These are phyloP conservation scores for Scylla paramamosain DNA, from an alignment of 1,140 invertebrate species.

Conservation along the genomic window DNA sequence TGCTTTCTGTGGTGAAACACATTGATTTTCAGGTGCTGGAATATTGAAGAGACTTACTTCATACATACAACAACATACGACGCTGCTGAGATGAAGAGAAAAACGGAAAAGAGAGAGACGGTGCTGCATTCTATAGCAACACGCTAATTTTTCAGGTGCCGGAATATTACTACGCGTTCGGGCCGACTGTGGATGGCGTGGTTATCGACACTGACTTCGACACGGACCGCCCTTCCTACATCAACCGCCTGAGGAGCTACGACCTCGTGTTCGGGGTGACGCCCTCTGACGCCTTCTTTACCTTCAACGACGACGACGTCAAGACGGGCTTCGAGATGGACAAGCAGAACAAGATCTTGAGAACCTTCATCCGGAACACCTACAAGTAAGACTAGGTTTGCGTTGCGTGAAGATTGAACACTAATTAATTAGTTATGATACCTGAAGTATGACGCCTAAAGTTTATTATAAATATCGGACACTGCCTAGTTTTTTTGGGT, in stretches of 20 bases:
- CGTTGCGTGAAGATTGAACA: neutral
- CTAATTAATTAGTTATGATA: neutral
- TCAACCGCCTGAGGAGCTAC: conserved; percentile 83
- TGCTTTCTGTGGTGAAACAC: too few species aligned
- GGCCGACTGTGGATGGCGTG: conserved; percentile 94
- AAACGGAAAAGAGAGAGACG: too few species aligned
- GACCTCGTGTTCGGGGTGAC: conserved; percentile 95
- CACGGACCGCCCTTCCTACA: conserved; percentile 77
- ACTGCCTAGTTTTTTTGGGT: too few species aligned
- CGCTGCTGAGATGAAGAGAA: too few species aligned
- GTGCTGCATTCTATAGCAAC: neutral
- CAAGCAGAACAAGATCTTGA: conserved; percentile 81
- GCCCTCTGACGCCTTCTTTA: conserved; percentile 84
- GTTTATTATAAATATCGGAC: too few species aligned
- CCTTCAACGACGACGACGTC: conserved; percentile 94
- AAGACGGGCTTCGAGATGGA: conserved; percentile 83
- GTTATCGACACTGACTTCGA: conserved; percentile 88
- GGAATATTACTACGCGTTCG: conserved; percentile 89
- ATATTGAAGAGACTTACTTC: too few species aligned
- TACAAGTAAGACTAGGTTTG: conserved; percentile 83
- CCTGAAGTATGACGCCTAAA: too few species aligned
- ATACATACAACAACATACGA: too few species aligned
- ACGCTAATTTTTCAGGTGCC: conserved; percentile 81
- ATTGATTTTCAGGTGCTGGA: too few species aligned
- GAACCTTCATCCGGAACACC: conserved; percentile 83